Evolutionary conservation across 2,888 invertebrate species (phyloP).

Genomic region (Didymodactylos carnosus): DNA sequence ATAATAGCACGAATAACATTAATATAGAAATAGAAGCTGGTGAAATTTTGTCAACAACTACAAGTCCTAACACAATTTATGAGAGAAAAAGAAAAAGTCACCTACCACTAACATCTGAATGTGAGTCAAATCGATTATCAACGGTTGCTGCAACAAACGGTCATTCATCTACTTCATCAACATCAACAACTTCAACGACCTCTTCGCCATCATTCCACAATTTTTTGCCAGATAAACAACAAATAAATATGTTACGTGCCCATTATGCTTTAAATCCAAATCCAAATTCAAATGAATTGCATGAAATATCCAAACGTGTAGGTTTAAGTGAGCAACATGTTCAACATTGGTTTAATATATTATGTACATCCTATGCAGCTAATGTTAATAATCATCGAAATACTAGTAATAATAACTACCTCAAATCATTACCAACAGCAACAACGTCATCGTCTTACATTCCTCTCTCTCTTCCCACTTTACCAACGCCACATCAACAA

Average conservation of each 20-base stretch:
- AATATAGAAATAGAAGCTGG: not conserved
- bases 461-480: no score
- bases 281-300: not conserved
- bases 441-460: no score
- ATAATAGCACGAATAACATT: no score
- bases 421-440: not conserved
- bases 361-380: not conserved
- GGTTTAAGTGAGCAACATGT: not conserved
- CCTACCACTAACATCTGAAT: no score
- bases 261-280: not conserved
- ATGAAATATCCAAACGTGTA: not conserved
- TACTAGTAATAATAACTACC: no score
- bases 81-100: no score
- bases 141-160: no score
- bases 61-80: no score
- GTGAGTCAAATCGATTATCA: no score
- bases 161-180: no score
- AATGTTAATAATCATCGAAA: not conserved
- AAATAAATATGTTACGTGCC: not conserved
- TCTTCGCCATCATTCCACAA: not conserved
- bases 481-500: no score
- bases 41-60: not conserved
- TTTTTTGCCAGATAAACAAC: not conserved
- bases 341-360: not conserved
- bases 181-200: no score